phyloP scores from a whole-genome alignment of 2,888 invertebrate genomes.

The Cryptocephalus moraei region DNA sequence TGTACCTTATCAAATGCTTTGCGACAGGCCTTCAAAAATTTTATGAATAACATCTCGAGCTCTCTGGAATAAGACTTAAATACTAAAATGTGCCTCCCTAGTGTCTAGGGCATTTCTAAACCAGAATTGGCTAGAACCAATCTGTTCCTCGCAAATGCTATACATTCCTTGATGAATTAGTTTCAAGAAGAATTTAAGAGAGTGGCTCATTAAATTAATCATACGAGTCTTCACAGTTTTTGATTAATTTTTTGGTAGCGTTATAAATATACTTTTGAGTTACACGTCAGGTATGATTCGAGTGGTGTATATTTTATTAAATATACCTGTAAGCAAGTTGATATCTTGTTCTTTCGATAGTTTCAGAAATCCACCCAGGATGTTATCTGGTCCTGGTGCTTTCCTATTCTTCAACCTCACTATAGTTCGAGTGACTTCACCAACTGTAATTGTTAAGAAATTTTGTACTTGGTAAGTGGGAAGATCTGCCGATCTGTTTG shows the following conservation, averaged over 20 bases:
- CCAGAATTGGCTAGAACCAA: neutral
- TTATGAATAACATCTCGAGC: neutral
- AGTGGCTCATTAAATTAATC: neutral
- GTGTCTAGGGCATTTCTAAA: neutral
- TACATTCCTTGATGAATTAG: neutral
- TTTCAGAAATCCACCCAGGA: neutral
- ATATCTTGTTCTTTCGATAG: too few relatives aligned
- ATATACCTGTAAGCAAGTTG: neutral
- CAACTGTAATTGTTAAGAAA: too few relatives aligned
- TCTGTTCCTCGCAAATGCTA: neutral
- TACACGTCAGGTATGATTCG: neutral
- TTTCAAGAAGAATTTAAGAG: neutral
- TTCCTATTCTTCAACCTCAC: too few relatives aligned
- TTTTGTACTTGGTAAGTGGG: too few relatives aligned
- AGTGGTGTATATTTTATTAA: neutral
- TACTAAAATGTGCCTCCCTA: neutral
- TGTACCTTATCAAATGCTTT: neutral
- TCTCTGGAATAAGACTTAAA: neutral
- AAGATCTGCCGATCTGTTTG: too few relatives aligned
- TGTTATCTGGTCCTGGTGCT: neutral
- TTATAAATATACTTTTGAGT: neutral
- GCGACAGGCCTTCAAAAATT: too few relatives aligned
- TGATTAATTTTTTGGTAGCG: neutral
- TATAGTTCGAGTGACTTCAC: too few relatives aligned
- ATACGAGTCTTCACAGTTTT: neutral